Base-by-base conservation (phyloP, 2,113 vertebrate species). In the Boleophthalmus pectinirostris region DNA sequence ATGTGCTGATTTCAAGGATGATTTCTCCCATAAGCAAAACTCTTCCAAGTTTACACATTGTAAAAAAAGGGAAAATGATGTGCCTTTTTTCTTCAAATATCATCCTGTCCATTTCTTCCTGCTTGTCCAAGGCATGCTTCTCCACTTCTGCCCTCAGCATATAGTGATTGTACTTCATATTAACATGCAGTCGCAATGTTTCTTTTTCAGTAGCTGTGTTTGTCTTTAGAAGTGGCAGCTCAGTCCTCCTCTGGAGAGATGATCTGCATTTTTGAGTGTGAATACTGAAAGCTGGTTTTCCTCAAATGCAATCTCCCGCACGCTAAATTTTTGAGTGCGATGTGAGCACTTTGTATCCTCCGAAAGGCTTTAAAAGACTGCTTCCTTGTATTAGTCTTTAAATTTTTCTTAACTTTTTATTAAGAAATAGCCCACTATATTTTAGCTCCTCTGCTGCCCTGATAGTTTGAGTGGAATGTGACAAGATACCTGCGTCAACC, bases 31-130 rank as follows among this genome's bases (percentile, higher is more conserved):
- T 82, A 86, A 79, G 85, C 88, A 60, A 77, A 90, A 86, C 84
- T 85, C 85, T 90, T 86, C 85, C 86, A 85, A 87, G 89, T 89
- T 91, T 88, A 91, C 86, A 87, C 84, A 82, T 23, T 85, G 88
- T 72, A 89, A 90, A 94, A n/a, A 93, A 86, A 91, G 91, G 88
- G 89, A 91, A 91, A 80, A 87, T 89, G 49, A 89, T 74, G 93
- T 94, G 93, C 92, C 91, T 94, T 94, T 93, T 93, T 88, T 85
- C 91, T 91, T 88, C 58, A 73, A 16, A 77, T 87, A 87, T 88
- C 81, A 89, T 91, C 83, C 73, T 74, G 88, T 86, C 79, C 70
- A 71, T 88, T 80, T 83, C 84, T 78, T 87, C 86, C 72, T 72
- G 75, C 77, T n/a, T 68, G 70, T 81, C 67, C 21, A 23, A 68